A percentile compares a stretch with the other conserved stretches of the same genome.
Conservation (phyloP, 2,797 vertebrate species). For the Xyrichtys novacula region DNA sequence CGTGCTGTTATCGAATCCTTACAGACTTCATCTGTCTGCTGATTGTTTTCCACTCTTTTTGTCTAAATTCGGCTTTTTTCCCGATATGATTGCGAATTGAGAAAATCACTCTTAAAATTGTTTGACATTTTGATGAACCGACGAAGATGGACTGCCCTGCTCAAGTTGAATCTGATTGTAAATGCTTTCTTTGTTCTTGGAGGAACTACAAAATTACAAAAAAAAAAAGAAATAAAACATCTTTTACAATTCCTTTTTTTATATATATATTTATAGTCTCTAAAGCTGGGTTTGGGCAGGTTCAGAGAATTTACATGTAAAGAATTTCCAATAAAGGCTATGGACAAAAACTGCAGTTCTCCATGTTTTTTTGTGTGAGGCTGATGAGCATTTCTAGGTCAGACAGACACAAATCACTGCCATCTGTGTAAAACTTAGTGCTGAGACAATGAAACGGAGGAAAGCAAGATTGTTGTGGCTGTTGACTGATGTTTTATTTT, state of each 20-base stretch:
- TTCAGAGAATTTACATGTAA: slow-evolving; percentile 72
- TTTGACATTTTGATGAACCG: slow-evolving; percentile 47
- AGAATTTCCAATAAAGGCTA: slow-evolving; percentile 79
- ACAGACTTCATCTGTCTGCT: slow-evolving; percentile 36
- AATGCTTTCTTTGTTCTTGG: slow-evolving; percentile 78
- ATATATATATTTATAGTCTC: slow-evolving; percentile 82
- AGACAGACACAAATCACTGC: slow-evolving; percentile 72
- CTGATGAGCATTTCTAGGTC: slow-evolving; percentile 23
- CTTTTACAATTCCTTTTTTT: slow-evolving; percentile 79
- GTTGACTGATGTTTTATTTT: slow-evolving; percentile 63
- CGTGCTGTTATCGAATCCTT: slow-evolving; percentile 48
- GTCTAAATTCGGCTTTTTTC: slow-evolving; percentile 48
- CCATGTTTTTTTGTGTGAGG: slow-evolving; percentile 58
- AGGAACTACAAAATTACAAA: slow-evolving; percentile 73
- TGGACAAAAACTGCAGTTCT: slow-evolving; percentile 49
- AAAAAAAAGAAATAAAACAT: too few relatives aligned
- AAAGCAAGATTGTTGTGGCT: slow-evolving; percentile 28
- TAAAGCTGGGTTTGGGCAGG: slow-evolving; percentile 67
- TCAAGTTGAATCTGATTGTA: slow-evolving; percentile 71
- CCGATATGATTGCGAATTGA: slow-evolving; percentile 30
- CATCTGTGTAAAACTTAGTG: slow-evolving; percentile 72
- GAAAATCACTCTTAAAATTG: slow-evolving; percentile 33
- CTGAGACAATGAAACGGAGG: slow-evolving; percentile 41
- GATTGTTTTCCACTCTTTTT: background rate
- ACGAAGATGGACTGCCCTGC: slow-evolving; percentile 63